These are phyloP conservation scores for Holocentrus rufus DNA, from an alignment of 2,797 vertebrate genomes.

Conservation along the genomic window DNA sequence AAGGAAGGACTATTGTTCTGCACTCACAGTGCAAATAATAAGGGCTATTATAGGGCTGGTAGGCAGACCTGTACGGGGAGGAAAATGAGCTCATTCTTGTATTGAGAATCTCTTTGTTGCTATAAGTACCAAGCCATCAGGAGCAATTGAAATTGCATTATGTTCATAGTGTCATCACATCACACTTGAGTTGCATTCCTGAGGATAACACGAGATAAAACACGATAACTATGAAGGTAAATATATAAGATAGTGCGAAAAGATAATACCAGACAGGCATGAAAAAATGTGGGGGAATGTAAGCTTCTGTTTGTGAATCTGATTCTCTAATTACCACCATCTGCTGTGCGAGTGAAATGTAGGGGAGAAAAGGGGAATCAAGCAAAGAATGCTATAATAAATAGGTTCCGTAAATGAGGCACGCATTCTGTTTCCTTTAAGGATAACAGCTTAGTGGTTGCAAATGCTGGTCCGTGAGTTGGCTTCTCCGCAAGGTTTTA, in stretches of 20 bases:
- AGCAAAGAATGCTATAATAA: slow-evolving; percentile 40
- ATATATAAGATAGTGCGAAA: slow-evolving; percentile 54
- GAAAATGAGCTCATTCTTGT: slow-evolving; percentile 50
- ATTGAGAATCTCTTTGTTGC: slow-evolving; percentile 54
- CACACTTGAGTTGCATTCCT: slow-evolving; percentile 49
- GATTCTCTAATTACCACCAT: slow-evolving; percentile 68
- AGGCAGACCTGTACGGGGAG: slow-evolving; percentile 56
- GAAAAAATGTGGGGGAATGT: slow-evolving; percentile 35
- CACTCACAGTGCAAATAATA: slow-evolving; percentile 59
- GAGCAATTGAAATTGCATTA: slow-evolving; percentile 48
- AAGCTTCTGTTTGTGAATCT: slow-evolving; percentile 54
- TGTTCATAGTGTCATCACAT: slow-evolving; percentile 56
- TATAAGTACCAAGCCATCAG: slow-evolving; percentile 31
- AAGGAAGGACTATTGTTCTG: slow-evolving; percentile 60
- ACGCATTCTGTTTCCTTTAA: slow-evolving; percentile 40
- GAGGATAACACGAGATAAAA: slow-evolving; percentile 53
- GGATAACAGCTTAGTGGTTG: slow-evolving; percentile 18
- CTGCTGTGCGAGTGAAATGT: slow-evolving; percentile 52
- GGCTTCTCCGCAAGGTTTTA: slow-evolving; percentile 31
- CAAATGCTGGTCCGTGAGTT: slow-evolving; percentile 7
- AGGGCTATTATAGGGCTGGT: slow-evolving; percentile 54
- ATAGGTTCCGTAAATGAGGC: slow-evolving; percentile 28
- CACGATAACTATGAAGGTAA: slow-evolving; percentile 41
- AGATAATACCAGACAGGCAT: slow-evolving; percentile 47
- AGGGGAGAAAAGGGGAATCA: slow-evolving; percentile 34